Percentiles rank a stretch among this genome's conserved stretches.
Conservation (phyloP, 2,797 vertebrate species). For the Channa striata region DNA sequence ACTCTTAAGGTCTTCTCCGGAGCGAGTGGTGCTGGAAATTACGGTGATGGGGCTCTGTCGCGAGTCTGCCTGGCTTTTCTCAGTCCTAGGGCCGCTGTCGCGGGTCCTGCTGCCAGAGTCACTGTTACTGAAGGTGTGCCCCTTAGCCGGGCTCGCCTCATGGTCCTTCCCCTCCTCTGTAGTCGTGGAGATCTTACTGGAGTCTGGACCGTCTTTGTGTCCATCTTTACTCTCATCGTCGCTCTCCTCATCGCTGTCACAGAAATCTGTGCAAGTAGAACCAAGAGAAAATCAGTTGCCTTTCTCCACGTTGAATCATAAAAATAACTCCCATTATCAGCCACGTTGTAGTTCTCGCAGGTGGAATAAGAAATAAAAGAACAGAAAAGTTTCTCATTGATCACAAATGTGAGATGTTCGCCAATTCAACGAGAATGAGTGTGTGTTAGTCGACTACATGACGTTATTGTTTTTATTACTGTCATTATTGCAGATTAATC, state of each 20-base stretch:
- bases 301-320: conserved; percentile 7
- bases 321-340: background rate
- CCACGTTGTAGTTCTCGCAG: background rate
- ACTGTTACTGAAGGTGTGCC: conserved; percentile 66
- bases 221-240: conserved; percentile 96
- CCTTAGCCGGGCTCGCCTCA: conserved; percentile 83
- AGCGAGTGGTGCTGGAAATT: conserved; percentile 92
- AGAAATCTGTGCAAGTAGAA: conserved; percentile 85
- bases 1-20: conserved; percentile 87
- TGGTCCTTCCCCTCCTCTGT: conserved; percentile 88
- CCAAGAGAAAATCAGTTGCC: conserved; percentile 6
- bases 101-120: conserved; percentile 79
- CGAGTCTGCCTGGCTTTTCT: conserved; percentile 91
- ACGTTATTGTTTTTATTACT: background rate
- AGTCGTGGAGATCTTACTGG: conserved; percentile 93
- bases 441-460: too few relatives aligned
- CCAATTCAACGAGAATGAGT: background rate
- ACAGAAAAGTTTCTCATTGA: too few relatives aligned
- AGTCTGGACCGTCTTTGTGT: conserved; percentile 88
- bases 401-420: background rate
- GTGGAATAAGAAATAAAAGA: conserved; percentile 3
- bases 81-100: conserved; percentile 82
- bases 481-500: background rate
- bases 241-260: conserved; percentile 95
- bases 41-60: conserved; percentile 93